Evolutionary conservation across 2,888 invertebrate species (phyloP).

Genomic region (Pristionchus maxplancki): DNA sequence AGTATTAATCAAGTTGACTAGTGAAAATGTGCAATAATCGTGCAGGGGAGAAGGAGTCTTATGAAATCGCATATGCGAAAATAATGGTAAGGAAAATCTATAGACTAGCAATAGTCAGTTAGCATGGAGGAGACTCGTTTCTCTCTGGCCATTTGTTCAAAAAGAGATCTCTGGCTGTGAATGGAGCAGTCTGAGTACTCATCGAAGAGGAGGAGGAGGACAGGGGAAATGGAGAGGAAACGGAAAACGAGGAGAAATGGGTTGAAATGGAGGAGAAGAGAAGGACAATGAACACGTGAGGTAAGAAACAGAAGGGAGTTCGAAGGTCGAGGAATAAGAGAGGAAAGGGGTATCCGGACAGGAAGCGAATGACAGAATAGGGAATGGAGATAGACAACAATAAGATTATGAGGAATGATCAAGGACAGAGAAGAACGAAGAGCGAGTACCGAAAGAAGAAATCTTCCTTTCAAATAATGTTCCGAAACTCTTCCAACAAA

Average conservation of each 20-base stretch:
- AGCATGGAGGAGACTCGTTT: background rate
- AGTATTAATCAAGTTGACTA: background rate
- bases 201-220: constrained; percentile 4
- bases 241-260: background rate
- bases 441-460: background rate
- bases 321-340: background rate
- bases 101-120: background rate
- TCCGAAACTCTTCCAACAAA: background rate
- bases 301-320: background rate
- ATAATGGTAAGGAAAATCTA: background rate
- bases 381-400: background rate
- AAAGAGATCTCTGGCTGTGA: background rate
- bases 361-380: background rate
- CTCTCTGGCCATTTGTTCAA: background rate
- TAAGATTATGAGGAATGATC: background rate
- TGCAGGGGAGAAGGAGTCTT: background rate
- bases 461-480: background rate
- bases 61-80: background rate
- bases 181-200: background rate
- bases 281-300: background rate
- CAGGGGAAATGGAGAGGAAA: too few species aligned
- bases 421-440: background rate
- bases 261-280: background rate
- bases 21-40: background rate
- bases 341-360: background rate